Conservation (phyloP, 2,888 invertebrate species). For the Nowickia ferox region DNA sequence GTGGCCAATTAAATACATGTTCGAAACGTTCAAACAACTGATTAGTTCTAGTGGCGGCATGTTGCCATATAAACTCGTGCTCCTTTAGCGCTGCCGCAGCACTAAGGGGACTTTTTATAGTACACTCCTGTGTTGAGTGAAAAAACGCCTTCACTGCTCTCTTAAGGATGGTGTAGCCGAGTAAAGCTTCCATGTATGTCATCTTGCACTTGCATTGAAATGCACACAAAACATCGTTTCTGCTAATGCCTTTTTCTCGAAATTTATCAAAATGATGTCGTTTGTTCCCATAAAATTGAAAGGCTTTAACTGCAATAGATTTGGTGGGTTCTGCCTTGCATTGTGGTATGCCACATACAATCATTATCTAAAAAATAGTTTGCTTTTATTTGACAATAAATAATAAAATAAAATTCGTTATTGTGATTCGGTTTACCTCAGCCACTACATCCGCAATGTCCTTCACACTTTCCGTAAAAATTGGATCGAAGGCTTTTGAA, state of each 20-base stretch:
- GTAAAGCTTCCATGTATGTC: constrained; percentile 78
- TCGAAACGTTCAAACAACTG: constrained; percentile 77
- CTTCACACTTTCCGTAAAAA: constrained; percentile 62
- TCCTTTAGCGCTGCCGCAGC: constrained; percentile 76
- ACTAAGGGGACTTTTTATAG: constrained; percentile 76
- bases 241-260: constrained; percentile 74
- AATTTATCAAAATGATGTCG: constrained; percentile 73
- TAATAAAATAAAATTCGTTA: not conserved
- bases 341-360: constrained; percentile 79
- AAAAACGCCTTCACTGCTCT: constrained; percentile 81
- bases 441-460: constrained; percentile 60
- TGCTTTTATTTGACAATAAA: not conserved
- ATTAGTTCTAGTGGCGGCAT: constrained; percentile 78
- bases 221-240: constrained; percentile 78
- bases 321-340: constrained; percentile 77
- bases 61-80: constrained; percentile 78
- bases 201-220: constrained; percentile 78
- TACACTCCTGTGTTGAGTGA: constrained; percentile 75
- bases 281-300: constrained; percentile 79
- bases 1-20: constrained; percentile 77
- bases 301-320: constrained; percentile 77
- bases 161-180: constrained; percentile 79
- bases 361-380: constrained; percentile 44
- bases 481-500: constrained; percentile 29
- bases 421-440: constrained; percentile 33